These are phyloP conservation scores for Aselliscus stoliczkanus DNA, from an alignment of 2,797 vertebrate genomes.

Conservation along the genomic window DNA sequence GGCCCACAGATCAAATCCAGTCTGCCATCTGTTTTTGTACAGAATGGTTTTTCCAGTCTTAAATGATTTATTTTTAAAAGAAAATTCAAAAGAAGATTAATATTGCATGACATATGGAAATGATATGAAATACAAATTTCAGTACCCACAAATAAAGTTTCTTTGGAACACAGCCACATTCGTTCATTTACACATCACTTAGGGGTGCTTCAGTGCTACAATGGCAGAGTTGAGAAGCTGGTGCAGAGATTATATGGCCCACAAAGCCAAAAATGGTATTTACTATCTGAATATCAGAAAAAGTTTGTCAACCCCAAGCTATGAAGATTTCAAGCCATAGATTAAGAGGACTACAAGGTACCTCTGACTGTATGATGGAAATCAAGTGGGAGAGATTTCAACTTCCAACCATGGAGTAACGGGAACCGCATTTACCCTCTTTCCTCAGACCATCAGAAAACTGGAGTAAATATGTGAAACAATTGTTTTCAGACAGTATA, in stretches of 20 bases:
- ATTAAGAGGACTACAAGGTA: not conserved
- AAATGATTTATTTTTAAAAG: not conserved
- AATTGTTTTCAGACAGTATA: not conserved
- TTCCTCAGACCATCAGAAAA: not conserved
- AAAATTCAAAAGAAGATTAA: not conserved
- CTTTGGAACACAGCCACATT: not conserved
- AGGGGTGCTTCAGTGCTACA: not conserved
- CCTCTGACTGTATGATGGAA: not conserved
- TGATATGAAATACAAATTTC: conserved; percentile 5
- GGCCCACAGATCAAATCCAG: not conserved
- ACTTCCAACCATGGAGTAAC: not conserved
- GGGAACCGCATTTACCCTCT: not conserved
- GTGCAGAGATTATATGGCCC: not conserved
- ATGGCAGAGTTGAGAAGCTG: not conserved
- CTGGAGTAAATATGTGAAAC: not conserved
- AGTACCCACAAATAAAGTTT: not conserved
- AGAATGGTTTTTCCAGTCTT: not conserved
- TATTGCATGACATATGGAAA: not conserved
- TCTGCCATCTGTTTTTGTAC: not conserved
- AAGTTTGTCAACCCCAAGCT: not conserved
- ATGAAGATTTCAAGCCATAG: not conserved
- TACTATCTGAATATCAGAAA: not conserved
- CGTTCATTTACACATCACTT: not conserved
- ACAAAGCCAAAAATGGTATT: not conserved
- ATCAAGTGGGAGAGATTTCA: not conserved